Percentiles rank a stretch among this genome's conserved stretches.
Conservation (phyloP, 2,888 invertebrate species). For the Megamerina dolium region DNA sequence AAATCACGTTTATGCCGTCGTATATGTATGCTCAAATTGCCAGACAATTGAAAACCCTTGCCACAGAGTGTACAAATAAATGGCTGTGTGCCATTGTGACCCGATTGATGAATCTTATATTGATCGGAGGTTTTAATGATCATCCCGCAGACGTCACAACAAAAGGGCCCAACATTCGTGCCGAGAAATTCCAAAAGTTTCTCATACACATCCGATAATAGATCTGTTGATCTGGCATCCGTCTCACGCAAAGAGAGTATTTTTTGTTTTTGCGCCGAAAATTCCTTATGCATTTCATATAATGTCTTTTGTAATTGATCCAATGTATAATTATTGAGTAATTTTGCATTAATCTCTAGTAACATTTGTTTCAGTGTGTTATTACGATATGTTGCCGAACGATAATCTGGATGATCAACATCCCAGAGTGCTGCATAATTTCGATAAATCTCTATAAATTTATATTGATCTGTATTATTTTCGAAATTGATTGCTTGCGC, state of each 20-base stretch:
- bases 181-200: slow-evolving; percentile 31
- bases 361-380: slow-evolving; percentile 36
- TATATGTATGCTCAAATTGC: slow-evolving; percentile 38
- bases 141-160: slow-evolving; percentile 29
- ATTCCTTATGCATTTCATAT: slow-evolving; percentile 32
- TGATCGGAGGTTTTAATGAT: slow-evolving; percentile 39
- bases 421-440: slow-evolving; percentile 36
- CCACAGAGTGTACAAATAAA: slow-evolving; percentile 39
- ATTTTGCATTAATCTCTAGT: slow-evolving; percentile 29
- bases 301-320: slow-evolving; percentile 38
- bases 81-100: slow-evolving; percentile 36
- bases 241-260: slow-evolving; percentile 17
- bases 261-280: slow-evolving; percentile 32
- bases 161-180: slow-evolving; percentile 35
- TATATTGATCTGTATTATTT: slow-evolving; percentile 28
- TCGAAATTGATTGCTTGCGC: slow-evolving; percentile 25
- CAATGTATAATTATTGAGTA: slow-evolving; percentile 16
- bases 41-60: slow-evolving; percentile 38
- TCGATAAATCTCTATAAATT: slow-evolving; percentile 38
- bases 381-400: slow-evolving; percentile 34
- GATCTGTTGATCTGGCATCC: slow-evolving; percentile 3
- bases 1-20: slow-evolving; percentile 36
- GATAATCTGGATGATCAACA: slow-evolving; percentile 41
- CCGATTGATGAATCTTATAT: slow-evolving; percentile 35
- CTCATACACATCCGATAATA: slow-evolving; percentile 25